Evolutionary conservation across 2,888 invertebrate species (phyloP).

Genomic region (Amblyjoppa proteus): DNA sequence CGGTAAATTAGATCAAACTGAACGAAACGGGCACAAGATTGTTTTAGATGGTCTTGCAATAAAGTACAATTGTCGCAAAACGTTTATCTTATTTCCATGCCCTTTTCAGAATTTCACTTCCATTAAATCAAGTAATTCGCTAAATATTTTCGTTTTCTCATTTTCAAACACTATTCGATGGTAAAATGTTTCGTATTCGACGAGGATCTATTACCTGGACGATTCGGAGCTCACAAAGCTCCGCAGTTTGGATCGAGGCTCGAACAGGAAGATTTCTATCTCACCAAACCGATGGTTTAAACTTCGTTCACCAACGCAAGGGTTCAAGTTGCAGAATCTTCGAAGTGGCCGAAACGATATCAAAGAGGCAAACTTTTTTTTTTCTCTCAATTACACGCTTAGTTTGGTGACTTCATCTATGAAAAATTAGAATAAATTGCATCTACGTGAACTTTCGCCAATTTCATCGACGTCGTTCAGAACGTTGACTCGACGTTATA

Average conservation of each 20-base stretch:
- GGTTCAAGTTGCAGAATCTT: too few species aligned
- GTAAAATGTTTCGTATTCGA: too few species aligned
- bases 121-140: not conserved
- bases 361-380: too few species aligned
- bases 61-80: not conserved
- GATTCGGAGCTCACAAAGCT: too few species aligned
- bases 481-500: constrained; percentile 12
- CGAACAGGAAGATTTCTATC: too few species aligned
- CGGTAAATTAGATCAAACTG: not conserved
- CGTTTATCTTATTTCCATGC: too few species aligned
- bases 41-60: not conserved
- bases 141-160: not conserved
- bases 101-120: too few species aligned
- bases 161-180: not conserved
- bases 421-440: constrained; percentile 27
- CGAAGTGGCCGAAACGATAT: too few species aligned
- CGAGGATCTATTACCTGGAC: too few species aligned
- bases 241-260: too few species aligned
- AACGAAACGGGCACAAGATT: not conserved
- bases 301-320: too few species aligned
- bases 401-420: constrained; percentile 1
- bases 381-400: not conserved
- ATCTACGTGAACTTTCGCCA: constrained; percentile 5
- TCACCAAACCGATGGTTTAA: too few species aligned
- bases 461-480: constrained; percentile 27